Percentiles rank a stretch among this genome's conserved stretches.
Evolutionary conservation across 2,113 vertebrate species (phyloP).

Genomic region (Heliornis fulica): DNA sequence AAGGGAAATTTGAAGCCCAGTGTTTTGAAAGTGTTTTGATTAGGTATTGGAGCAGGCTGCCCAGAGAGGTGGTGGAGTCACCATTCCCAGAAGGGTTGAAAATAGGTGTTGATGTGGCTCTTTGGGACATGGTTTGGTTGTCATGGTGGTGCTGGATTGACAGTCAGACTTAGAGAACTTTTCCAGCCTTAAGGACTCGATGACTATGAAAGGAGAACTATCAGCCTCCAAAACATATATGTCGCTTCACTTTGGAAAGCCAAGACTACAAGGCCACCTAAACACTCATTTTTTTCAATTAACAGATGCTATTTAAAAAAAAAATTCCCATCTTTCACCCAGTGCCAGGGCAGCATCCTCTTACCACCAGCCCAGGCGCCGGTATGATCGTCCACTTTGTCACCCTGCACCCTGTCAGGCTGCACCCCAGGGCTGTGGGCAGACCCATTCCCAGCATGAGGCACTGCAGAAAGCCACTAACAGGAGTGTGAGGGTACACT

Average conservation of each 20-base stretch:
- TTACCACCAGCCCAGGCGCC: too few species aligned
- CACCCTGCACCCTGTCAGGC: too few species aligned
- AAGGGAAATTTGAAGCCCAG: not conserved
- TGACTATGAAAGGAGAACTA: not conserved
- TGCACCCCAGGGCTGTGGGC: accelerated
- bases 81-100: too few species aligned
- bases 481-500: not conserved
- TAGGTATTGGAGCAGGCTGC: too few species aligned
- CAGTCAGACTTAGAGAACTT: too few species aligned
- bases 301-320: not conserved
- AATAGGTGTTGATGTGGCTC: too few species aligned
- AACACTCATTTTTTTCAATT: not conserved
- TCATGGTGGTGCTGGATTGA: too few species aligned
- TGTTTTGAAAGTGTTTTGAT: not conserved
- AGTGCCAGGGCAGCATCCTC: not conserved
- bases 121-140: too few species aligned
- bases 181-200: too few species aligned
- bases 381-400: too few species aligned
- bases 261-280: not conserved
- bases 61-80: too few species aligned
- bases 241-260: not conserved
- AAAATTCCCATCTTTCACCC: not conserved
- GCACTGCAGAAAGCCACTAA: not conserved
- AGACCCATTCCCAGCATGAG: not conserved
- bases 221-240: not conserved